These are phyloP conservation scores for Todiramphus chloris DNA, from an alignment of 2,113 vertebrate genomes.

Conservation along the genomic window DNA sequence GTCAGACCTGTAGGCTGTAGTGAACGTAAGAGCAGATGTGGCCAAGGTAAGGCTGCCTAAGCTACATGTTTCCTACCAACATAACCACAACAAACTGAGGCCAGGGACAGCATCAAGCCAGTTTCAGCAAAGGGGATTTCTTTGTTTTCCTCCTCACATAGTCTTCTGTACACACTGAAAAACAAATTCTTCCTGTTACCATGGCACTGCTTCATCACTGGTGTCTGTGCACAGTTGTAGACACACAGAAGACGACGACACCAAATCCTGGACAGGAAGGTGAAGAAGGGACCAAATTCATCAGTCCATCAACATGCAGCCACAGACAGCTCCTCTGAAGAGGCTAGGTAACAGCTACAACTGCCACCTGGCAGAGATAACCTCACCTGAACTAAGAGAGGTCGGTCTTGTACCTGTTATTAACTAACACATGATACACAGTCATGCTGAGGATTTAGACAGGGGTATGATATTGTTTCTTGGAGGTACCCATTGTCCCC, in stretches of 20 bases:
- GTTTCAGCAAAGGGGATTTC: not conserved
- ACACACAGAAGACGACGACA: not conserved
- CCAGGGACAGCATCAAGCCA: not conserved
- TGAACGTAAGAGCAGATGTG: not conserved
- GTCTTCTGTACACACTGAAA: not conserved
- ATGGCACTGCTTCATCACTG: conserved; percentile 19
- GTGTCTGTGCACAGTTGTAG: conserved; percentile 15
- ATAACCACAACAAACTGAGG: not conserved
- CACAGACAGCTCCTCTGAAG: not conserved
- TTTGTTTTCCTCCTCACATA: not conserved
- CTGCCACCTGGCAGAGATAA: not conserved
- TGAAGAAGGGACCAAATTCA: conserved; percentile 17
- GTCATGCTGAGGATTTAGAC: not conserved
- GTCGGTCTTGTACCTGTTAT: not conserved
- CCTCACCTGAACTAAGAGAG: not conserved
- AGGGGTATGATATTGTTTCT: not conserved
- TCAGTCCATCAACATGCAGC: not conserved
- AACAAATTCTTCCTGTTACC: conserved; percentile 47
- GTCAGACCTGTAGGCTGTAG: not conserved
- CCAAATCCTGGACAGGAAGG: conserved; percentile 20
- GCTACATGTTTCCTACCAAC: not conserved
- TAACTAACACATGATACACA: not conserved
- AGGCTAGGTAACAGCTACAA: not conserved
- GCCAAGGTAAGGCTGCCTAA: not conserved
- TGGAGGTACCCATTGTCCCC: not conserved